phyloP scores from a whole-genome alignment of 2,888 invertebrate genomes.

The Thymelicus lineola region DNA sequence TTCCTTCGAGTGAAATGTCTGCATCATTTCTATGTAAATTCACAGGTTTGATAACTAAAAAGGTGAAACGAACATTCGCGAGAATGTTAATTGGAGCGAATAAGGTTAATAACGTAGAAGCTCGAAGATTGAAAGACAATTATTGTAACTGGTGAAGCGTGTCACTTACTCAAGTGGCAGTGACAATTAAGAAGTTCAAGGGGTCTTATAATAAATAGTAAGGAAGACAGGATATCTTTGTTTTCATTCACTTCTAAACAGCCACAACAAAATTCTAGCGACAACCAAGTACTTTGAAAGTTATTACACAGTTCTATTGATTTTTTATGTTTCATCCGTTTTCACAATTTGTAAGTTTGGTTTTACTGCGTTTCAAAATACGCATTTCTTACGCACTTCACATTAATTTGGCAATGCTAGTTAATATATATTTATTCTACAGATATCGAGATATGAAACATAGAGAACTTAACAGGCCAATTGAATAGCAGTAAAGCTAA shows the following conservation, averaged over 20 bases:
- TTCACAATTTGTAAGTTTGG: no score
- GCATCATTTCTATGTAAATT: constrained; percentile 17
- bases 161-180: not conserved
- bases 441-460: no score
- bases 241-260: no score
- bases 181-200: not conserved
- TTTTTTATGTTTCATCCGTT: no score
- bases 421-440: no score
- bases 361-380: no score
- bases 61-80: constrained; percentile 11
- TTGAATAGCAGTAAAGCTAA: not conserved
- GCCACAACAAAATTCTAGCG: no score
- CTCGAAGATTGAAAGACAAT: constrained; percentile 20
- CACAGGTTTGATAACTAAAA: constrained; percentile 2
- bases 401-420: no score
- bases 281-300: no score
- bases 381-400: no score
- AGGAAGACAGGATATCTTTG: not conserved
- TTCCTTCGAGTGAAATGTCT: not conserved
- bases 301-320: no score
- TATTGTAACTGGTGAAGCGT: constrained; percentile 13
- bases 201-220: not conserved
- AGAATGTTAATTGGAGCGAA: constrained; percentile 24
- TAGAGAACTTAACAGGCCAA: not conserved
- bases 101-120: constrained; percentile 19